A percentile compares a stretch with the other conserved stretches of the same genome.
phyloP scores from a whole-genome alignment of 2,797 vertebrate genomes.

The Sebastes trivittatus region DNA sequence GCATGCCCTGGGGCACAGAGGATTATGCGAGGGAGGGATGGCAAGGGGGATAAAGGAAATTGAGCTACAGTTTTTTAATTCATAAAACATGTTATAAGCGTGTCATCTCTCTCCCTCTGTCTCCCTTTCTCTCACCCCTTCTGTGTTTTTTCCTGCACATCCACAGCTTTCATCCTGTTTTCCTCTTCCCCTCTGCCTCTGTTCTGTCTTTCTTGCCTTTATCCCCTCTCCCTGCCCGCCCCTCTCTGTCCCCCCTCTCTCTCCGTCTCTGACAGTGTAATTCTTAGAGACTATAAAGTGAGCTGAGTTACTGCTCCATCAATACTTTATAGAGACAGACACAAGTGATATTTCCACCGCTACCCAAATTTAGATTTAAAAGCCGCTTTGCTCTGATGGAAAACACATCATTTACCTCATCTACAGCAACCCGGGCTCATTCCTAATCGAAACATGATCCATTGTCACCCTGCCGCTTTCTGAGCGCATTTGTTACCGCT shows the following conservation, averaged over 20 bases:
- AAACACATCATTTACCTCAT: slow-evolving; percentile 67
- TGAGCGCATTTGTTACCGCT: slow-evolving; percentile 33
- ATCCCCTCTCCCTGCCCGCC: slow-evolving; percentile 23
- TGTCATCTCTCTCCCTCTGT: slow-evolving; percentile 54
- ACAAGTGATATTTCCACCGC: slow-evolving; percentile 64
- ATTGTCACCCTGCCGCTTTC: slow-evolving; percentile 36
- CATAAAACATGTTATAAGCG: slow-evolving; percentile 75
- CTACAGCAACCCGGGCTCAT: slow-evolving; percentile 16
- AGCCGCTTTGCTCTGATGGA: slow-evolving; percentile 56
- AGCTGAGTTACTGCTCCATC: slow-evolving; percentile 69
- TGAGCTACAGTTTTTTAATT: slow-evolving; percentile 77
- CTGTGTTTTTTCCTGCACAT: slow-evolving; percentile 44
- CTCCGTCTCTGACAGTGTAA: slow-evolving; percentile 44
- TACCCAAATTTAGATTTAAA: slow-evolving; percentile 68
- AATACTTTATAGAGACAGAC: slow-evolving; percentile 74
- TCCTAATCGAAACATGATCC: slow-evolving; percentile 63
- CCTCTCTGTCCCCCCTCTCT: slow-evolving; percentile 11
- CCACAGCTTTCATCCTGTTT: slow-evolving; percentile 51
- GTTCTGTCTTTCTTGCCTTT: slow-evolving; percentile 6
- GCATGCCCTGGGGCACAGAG: slow-evolving; percentile 52
- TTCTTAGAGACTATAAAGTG: slow-evolving; percentile 70
- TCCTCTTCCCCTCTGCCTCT: slow-evolving; percentile 6
- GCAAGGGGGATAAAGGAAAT: slow-evolving; percentile 71
- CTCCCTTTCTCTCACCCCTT: not conserved
- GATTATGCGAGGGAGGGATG: slow-evolving; percentile 58